phyloP scores from a whole-genome alignment of 2,888 invertebrate species.

The Cosmorhoe ocellata region DNA sequence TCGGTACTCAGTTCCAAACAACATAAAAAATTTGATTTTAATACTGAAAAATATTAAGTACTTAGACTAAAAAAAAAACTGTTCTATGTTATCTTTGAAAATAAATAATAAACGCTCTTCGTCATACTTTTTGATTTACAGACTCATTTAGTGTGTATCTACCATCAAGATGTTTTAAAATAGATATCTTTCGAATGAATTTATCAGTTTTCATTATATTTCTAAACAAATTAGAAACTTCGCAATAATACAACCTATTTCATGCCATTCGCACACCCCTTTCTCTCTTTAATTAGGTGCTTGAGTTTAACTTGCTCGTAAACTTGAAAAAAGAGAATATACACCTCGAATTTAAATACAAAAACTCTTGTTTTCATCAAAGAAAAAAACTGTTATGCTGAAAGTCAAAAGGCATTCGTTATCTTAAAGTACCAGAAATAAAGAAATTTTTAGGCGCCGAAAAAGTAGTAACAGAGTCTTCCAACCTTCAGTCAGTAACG shows the following conservation, averaged over 20 bases:
- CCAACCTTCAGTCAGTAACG: conserved; percentile 46
- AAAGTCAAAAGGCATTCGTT: conserved; percentile 65
- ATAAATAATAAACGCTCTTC: no score
- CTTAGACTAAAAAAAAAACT: no score
- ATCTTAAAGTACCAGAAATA: conserved; percentile 71
- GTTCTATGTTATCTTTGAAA: no score
- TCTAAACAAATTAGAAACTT: no score
- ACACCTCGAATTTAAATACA: conserved; percentile 46
- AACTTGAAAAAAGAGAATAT: conserved; percentile 52
- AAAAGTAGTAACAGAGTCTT: conserved; percentile 44
- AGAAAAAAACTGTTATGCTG: conserved; percentile 49
- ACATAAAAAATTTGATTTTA: not conserved
- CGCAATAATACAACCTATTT: not conserved
- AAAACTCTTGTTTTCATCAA: conserved; percentile 55
- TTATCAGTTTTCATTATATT: no score
- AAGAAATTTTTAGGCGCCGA: conserved; percentile 55
- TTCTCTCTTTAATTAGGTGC: conserved; percentile 52
- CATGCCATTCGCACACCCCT: conserved; percentile 38
- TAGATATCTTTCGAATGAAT: no score
- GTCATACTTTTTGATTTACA: no score
- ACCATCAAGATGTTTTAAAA: no score
- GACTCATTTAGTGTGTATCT: no score
- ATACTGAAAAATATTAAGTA: not conserved
- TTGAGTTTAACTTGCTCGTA: conserved; percentile 63
- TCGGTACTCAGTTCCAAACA: conserved; percentile 2